phyloP scores from a whole-genome alignment of 1,140 invertebrate genomes.

The Cherax quadricarinatus region DNA sequence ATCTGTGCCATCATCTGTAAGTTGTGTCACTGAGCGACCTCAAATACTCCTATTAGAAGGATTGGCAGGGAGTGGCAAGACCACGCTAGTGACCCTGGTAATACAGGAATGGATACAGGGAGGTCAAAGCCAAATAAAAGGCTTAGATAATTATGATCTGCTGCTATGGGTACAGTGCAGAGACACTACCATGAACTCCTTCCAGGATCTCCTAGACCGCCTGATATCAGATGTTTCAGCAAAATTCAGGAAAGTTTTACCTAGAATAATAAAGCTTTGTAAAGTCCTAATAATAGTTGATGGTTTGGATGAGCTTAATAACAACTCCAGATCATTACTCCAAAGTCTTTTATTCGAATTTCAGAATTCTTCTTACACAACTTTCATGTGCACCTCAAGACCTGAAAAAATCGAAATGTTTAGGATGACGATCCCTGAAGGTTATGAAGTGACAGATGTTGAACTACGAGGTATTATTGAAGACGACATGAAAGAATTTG shows the following conservation, averaged over 20 bases:
- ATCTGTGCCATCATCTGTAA: background rate
- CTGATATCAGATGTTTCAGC: background rate
- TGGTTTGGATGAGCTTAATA: conserved; percentile 16
- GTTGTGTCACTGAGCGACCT: background rate
- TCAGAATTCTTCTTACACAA: background rate
- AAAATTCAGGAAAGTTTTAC: background rate
- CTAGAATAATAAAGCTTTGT: background rate
- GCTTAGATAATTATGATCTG: background rate
- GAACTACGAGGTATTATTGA: too few species aligned
- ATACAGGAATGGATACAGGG: background rate
- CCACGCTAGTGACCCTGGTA: background rate
- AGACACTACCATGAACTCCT: background rate
- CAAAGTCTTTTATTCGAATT: background rate
- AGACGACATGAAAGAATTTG: too few species aligned
- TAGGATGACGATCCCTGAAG: too few species aligned
- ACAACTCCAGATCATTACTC: conserved; percentile 4
- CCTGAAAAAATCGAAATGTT: too few species aligned
- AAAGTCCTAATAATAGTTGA: background rate
- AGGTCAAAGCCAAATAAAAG: background rate
- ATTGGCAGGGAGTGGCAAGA: background rate
- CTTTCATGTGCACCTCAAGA: conserved; percentile 11
- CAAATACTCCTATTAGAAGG: background rate
- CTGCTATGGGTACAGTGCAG: background rate
- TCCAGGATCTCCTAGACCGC: background rate
- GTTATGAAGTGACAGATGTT: too few species aligned